Evolutionary conservation across 2,888 invertebrate genomes (phyloP), one percentile per base, ranked within the genome.

Genomic region (Lamellibrachia columna): DNA sequence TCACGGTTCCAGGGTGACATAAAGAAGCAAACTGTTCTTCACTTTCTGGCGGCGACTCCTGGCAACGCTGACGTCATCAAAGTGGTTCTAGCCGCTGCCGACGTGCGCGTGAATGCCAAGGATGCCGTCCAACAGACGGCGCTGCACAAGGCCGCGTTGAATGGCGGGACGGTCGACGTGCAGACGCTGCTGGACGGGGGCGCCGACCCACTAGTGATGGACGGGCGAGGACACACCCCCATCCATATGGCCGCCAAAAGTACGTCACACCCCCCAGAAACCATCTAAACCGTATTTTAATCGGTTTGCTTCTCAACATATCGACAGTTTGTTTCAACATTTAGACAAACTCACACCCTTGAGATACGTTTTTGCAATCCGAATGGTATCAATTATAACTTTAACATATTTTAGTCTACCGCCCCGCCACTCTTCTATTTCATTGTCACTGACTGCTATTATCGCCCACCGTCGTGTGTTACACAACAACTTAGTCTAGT

Each of bases 71-170:
- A 75, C 75, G 75, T 75, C 75, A 75, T 75, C 22, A 75, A 75
- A n/a, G 75, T 75, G 75, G 75, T 75, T 15, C 22, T 75, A n/a
- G 75, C 75, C 75, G 75, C 75, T n/a, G 75, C 75, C 75, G 75
- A 75, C 75, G 75, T 75, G 22, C 75, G 75, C 75, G 75, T 75
- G 3, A n/a, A 75, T 15, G 22, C 75, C 75, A 75, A 15, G n/a
- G 75, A 75, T n/a, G 75, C 75, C 22, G 22, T 75, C 75, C 75
- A 75, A 75, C 75, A 75, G 75, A 75, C 75, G 75, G 75, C 75
- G 75, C 75, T 75, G 75, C 75, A 75, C 75, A 75, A 75, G 75
- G 75, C 75, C 75, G 75, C 75, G 3, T 75, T 75, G 75, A 75
- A 75, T 75, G 75, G 15, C 22, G 75, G 22, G 22, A 15, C n/a